Percentiles rank a stretch among this genome's conserved stretches.
These are phyloP conservation scores for Acromyrmex charruanus DNA, from an alignment of 1,140 invertebrate genomes.

Conservation along the genomic window DNA sequence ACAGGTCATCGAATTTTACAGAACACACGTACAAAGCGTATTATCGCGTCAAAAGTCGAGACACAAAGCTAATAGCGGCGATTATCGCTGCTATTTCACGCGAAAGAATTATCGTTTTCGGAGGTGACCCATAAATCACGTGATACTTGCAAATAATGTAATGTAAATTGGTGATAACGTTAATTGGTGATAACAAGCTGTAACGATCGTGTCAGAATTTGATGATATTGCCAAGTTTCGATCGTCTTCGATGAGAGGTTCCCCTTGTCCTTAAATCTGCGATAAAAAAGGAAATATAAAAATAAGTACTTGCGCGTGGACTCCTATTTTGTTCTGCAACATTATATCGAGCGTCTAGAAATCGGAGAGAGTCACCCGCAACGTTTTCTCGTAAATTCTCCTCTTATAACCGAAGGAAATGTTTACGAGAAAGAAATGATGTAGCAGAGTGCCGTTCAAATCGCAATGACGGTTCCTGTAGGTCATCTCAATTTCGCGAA, in stretches of 20 bases:
- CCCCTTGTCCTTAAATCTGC: not conserved
- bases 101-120: not conserved
- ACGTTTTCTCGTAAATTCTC: constrained; percentile 1
- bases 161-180: constrained; percentile 13
- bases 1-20: constrained; percentile 7
- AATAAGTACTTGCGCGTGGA: not conserved
- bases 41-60: not conserved
- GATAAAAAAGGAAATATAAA: not conserved
- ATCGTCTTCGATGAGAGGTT: not conserved
- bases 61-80: not conserved
- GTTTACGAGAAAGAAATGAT: constrained; percentile 34
- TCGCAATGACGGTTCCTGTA: not conserved
- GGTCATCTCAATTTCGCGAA: constrained; percentile 33
- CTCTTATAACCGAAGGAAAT: not conserved
- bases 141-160: not conserved
- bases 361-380: not conserved
- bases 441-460: not conserved
- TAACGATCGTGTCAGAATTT: not conserved
- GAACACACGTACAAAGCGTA: not conserved
- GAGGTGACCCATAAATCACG: not conserved
- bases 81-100: not conserved
- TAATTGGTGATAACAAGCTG: not conserved
- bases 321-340: not conserved
- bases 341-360: not conserved
- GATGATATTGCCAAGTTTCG: not conserved